Evolutionary conservation across 2,113 vertebrate genomes (phyloP).

Genomic region (Cichladusa arquata): DNA sequence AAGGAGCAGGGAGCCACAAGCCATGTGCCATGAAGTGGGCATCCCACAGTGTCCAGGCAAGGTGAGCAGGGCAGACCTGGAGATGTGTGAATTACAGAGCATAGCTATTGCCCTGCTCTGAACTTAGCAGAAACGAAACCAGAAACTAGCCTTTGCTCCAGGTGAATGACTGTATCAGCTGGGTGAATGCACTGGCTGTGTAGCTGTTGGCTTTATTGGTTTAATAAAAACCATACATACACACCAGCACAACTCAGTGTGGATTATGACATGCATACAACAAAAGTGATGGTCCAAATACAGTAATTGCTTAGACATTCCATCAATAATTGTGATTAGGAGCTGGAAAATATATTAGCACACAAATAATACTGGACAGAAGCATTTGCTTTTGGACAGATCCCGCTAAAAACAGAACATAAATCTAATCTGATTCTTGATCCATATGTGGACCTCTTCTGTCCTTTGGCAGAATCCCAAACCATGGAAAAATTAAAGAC

Average conservation of each 20-base stretch:
- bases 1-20: background rate
- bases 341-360: background rate
- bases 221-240: background rate
- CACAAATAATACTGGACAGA: background rate
- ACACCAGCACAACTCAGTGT: background rate
- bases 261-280: background rate
- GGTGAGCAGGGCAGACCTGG: too few relatives aligned
- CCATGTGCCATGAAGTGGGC: accelerated
- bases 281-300: background rate
- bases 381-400: background rate
- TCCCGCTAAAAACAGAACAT: background rate
- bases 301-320: background rate
- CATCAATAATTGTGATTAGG: background rate
- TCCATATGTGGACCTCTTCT: background rate
- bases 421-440: background rate
- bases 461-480: background rate
- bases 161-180: background rate
- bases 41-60: too few relatives aligned
- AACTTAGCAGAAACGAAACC: background rate
- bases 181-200: background rate
- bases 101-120: background rate
- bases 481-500: background rate
- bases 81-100: background rate
- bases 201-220: background rate
- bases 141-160: background rate